Conservation (phyloP, 2,888 invertebrate species). For the Acleris literana region DNA sequence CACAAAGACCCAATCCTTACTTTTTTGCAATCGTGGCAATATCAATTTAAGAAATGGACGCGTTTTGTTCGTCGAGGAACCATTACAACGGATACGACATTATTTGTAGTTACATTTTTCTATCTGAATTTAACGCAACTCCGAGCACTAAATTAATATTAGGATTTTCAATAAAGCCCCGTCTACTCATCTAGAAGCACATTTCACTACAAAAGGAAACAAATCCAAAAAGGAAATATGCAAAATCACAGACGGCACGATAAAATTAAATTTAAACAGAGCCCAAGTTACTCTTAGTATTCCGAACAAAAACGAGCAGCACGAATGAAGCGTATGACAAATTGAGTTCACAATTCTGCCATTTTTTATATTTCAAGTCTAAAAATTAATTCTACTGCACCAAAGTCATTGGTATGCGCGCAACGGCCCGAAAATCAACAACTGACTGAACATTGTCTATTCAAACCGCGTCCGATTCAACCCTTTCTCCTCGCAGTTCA, state of each 20-base stretch:
- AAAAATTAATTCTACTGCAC: constrained; percentile 58
- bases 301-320: constrained; percentile 14
- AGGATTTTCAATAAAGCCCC: too few relatives aligned
- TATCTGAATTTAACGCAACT: too few relatives aligned
- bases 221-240: constrained; percentile 3
- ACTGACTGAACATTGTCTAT: constrained; percentile 61
- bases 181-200: too few relatives aligned
- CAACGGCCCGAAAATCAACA: constrained; percentile 69
- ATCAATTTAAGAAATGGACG: too few relatives aligned
- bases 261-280: constrained; percentile 24
- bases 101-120: too few relatives aligned
- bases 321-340: constrained; percentile 31
- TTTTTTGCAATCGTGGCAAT: too few relatives aligned
- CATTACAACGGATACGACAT: too few relatives aligned
- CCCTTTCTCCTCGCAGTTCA: constrained; percentile 75
- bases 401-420: constrained; percentile 64
- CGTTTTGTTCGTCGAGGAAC: too few relatives aligned
- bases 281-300: constrained; percentile 25
- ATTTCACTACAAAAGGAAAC: background rate
- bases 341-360: constrained; percentile 35
- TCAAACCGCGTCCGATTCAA: constrained; percentile 61
- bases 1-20: too few relatives aligned
- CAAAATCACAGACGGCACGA: constrained; percentile 12
- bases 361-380: constrained; percentile 46
- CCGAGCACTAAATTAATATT: too few relatives aligned